These are phyloP conservation scores for Tympanoctomys barrerae DNA, from an alignment of 2,797 vertebrate genomes.

Conservation along the genomic window DNA sequence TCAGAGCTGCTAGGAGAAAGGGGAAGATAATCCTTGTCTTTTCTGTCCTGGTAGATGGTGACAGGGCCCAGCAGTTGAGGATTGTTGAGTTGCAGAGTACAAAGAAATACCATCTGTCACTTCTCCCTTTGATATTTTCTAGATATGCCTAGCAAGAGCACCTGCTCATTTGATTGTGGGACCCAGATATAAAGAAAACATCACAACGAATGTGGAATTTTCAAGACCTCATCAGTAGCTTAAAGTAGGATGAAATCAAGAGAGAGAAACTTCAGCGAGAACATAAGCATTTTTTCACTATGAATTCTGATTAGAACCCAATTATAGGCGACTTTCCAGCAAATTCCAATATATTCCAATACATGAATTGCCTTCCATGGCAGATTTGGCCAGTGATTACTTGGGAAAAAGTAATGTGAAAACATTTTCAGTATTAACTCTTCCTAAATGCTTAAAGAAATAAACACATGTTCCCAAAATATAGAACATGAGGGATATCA, in stretches of 20 bases:
- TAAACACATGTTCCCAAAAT: conserved; percentile 20
- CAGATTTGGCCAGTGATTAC: background rate
- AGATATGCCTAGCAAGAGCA: background rate
- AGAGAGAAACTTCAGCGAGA: background rate
- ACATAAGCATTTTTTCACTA: background rate
- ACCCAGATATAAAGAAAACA: background rate
- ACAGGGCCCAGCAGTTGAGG: background rate
- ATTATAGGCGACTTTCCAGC: background rate
- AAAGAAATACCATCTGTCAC: background rate
- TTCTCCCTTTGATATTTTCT: conserved; percentile 48
- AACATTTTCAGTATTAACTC: conserved; percentile 5
- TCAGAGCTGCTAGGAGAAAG: background rate
- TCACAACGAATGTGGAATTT: background rate
- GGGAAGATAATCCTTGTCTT: background rate
- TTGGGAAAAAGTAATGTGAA: conserved; percentile 18
- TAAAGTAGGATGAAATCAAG: conserved; percentile 36
- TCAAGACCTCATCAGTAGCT: background rate
- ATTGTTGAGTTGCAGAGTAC: background rate
- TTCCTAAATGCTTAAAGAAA: conserved; percentile 30
- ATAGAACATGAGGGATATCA: background rate
- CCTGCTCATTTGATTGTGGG: background rate
- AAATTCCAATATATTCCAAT: background rate
- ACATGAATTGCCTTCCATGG: background rate
- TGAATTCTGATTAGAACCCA: conserved; percentile 44
- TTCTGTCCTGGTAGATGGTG: background rate